Base-by-base conservation (phyloP, 2,113 vertebrate genomes). In the Catharus minimus region DNA sequence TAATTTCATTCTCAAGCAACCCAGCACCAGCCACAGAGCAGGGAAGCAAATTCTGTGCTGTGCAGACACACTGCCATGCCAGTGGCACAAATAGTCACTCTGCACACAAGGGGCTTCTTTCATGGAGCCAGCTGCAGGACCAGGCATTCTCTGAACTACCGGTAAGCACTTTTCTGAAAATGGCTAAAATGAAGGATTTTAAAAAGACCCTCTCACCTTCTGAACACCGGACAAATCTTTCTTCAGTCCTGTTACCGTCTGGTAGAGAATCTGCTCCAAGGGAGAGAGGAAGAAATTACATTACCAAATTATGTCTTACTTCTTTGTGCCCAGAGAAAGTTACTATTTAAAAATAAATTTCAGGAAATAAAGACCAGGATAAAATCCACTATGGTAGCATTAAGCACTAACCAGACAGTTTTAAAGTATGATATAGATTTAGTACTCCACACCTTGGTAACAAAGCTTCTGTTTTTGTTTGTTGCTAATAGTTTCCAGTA, bases 191-290 rank as follows among this genome's bases (percentile, higher is more conserved):
- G 9, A 78, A 91, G 13, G 39, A 30, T 32, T 89, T 91, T 14
- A 65, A 61, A 75, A 50, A 60, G 55, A n/a, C 41, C 26, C 26
- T 79, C 96, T 72, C 96, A 99, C 99, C 97, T 95, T 98, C 82
- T 99, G 99, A 80, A 99, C 98, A 50, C 99, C 99, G 6, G 99
- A 99, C 57, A 99, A 98, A 92, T 99, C 98, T 94, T 99, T 99
- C 97, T 98, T 99, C 91, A 99, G 88, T 71, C 99, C 99, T 1
- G 97, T 99, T 75, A 99, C 98, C 6, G 99, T 99, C 94, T 99
- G 99, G 79, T 99, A 99, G 16, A 99, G 97, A 96, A 99, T 97
- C 99, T 99, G 96, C 15, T 46, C 49, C 68, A 20, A 80, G 56
- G 38, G 57, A 94, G 33, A 82, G n/a, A 90, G 21, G 90, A 87